Evolutionary conservation across 2,113 vertebrate species (phyloP).

Genomic region (Sitta europaea): DNA sequence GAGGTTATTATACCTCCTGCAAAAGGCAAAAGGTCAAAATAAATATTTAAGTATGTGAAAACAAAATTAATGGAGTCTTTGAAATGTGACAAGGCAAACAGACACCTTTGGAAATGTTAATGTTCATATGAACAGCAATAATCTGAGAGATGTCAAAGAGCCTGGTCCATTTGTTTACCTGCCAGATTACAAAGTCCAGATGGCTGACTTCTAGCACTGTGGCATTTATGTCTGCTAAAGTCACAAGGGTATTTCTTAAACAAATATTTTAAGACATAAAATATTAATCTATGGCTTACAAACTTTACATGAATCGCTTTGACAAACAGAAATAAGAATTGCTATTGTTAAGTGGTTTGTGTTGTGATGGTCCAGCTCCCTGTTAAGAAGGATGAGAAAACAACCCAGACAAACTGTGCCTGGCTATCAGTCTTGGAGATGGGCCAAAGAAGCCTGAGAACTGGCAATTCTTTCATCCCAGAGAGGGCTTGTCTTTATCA

Average conservation of each 20-base stretch:
- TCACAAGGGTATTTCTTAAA: not conserved
- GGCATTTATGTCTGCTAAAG: not conserved
- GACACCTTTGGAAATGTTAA: slow-evolving; percentile 47
- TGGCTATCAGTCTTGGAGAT: not conserved
- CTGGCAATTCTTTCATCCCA: not conserved
- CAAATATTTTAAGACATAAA: slow-evolving; percentile 23
- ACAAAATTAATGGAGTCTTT: slow-evolving; percentile 47
- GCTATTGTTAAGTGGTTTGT: not conserved
- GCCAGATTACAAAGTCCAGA: slow-evolving; percentile 34
- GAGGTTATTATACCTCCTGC: slow-evolving; percentile 9
- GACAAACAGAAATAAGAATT: not conserved
- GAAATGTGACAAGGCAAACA: slow-evolving; percentile 44
- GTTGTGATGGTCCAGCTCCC: not conserved
- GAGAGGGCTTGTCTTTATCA: not conserved
- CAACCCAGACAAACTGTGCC: not conserved
- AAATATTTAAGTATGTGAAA: slow-evolving; percentile 58
- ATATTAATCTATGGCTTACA: not conserved
- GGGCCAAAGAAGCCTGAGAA: not conserved
- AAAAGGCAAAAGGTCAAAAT: slow-evolving; percentile 52
- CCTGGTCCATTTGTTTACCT: slow-evolving; percentile 5
- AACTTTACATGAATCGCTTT: not conserved
- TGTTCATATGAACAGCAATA: slow-evolving; percentile 29
- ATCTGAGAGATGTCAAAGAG: slow-evolving; percentile 33
- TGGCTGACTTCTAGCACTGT: not conserved
- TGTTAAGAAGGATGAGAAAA: not conserved